These are phyloP conservation scores for Cepaea hortensis DNA, from an alignment of 2,888 invertebrate genomes.

Conservation along the genomic window DNA sequence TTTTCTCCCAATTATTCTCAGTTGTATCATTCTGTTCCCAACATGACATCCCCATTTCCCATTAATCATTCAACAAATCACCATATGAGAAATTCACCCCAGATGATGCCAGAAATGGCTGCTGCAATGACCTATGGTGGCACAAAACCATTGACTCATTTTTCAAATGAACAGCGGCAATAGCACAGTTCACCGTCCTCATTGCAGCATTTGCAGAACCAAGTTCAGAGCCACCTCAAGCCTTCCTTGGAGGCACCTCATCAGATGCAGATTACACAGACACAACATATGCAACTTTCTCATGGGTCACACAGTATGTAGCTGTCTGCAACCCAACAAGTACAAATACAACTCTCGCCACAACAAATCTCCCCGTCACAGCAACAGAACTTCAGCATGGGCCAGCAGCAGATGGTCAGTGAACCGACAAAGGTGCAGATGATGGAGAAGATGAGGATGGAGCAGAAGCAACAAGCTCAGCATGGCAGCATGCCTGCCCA, in stretches of 20 bases:
- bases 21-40: too few species aligned
- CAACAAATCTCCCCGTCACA: slow-evolving; percentile 61
- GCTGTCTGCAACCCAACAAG: slow-evolving; percentile 70
- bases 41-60: too few species aligned
- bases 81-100: too few species aligned
- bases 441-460: slow-evolving; percentile 54
- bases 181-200: slow-evolving; percentile 66
- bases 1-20: too few species aligned
- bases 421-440: slow-evolving; percentile 53
- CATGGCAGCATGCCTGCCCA: slow-evolving; percentile 55
- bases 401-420: slow-evolving; percentile 50
- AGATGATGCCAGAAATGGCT: too few species aligned
- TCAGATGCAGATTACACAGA: slow-evolving; percentile 88
- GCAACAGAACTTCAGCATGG: slow-evolving; percentile 61
- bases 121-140: slow-evolving; percentile 57
- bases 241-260: slow-evolving; percentile 83
- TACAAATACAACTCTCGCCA: slow-evolving; percentile 79
- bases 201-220: slow-evolving; percentile 70
- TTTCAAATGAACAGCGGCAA: slow-evolving; percentile 59
- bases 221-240: slow-evolving; percentile 86
- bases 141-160: slow-evolving; percentile 74
- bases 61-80: too few species aligned
- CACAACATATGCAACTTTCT: slow-evolving; percentile 81
- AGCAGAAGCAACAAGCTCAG: slow-evolving; percentile 50
- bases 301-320: slow-evolving; percentile 69